A percentile compares a stretch with the other conserved stretches of the same genome.
Evolutionary conservation across 2,113 vertebrate species (phyloP).

Genomic region (Dipodomys spectabilis): DNA sequence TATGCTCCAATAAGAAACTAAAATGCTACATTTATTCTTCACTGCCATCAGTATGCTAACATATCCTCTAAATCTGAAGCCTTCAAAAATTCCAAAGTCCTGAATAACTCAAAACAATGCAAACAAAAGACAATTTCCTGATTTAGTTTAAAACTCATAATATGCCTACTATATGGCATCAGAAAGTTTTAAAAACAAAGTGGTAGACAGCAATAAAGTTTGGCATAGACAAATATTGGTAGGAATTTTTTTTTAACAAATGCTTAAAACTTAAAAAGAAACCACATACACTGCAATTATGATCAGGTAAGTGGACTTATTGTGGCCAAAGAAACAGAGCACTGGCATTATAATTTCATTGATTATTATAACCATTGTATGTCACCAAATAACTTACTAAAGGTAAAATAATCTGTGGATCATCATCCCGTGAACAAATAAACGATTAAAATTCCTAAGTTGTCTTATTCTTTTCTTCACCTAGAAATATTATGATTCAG

Average conservation of each 20-base stretch:
- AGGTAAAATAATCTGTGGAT: background rate
- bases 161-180: no score
- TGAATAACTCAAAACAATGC: conserved; percentile 55
- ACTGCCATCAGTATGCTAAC: conserved; percentile 39
- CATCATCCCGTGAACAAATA: background rate
- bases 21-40: conserved; percentile 16
- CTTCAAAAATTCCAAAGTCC: conserved; percentile 45
- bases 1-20: background rate
- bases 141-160: conserved; percentile 42
- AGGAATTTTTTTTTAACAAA: background rate
- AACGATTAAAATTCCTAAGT: background rate
- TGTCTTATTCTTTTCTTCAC: background rate
- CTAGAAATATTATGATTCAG: background rate
- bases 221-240: conserved; percentile 28
- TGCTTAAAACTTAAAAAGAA: background rate
- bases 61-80: conserved; percentile 24
- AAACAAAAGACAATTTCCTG: conserved; percentile 46
- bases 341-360: background rate
- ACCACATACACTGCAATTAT: background rate
- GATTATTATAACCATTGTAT: background rate
- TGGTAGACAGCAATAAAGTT: background rate
- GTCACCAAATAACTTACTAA: conserved; percentile 40
- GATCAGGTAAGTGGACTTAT: background rate
- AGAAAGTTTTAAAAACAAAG: no score
- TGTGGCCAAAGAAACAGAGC: background rate